Base-by-base conservation (phyloP, 2,888 invertebrate species). In the Diabrotica balteata region DNA sequence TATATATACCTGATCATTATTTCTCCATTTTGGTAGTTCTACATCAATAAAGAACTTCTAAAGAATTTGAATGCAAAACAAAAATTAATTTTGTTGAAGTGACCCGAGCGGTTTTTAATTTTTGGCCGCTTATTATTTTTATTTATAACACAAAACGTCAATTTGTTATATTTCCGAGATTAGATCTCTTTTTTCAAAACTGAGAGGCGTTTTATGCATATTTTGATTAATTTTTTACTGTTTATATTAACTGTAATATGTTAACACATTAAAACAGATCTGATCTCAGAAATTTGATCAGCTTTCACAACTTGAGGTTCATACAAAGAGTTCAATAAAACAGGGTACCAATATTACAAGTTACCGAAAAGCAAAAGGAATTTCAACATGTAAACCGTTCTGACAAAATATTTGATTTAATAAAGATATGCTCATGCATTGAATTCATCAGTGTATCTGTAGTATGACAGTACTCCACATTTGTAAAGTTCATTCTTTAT, bases 291-390 rank as follows among this genome's bases (percentile, higher is more conserved):
- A 63, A 57, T 45, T 22, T 2, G 42, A 45, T 6, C 11, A 44
- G 22, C 53, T 61, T 61, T 61, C 57, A 51, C 63, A 51, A 57
- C 63, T 63, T 63, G 50, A 63, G 63, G 63, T 63, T 63, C 63
- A 42, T 44, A 51, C 42, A 53, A 55, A 49, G 46, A 32, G 32
- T 32, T 32, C 32, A 32, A 32, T 32, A 59, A 42, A 10, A 63
- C 63, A 63, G 50, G 63, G 63, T 55, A 63, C 63, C 57, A 11
- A 63, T 57, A 55, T 63, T 49, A 49, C 49, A 53, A 49, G 63
- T 55, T 55, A 63, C 46, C 54, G 11, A 8, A 53, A 62, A 10
- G 11, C 45, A 53, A 2, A 32, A 32, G 32, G 32, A 32, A 32
- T 32, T 32, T 32, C 32, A 32, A 32, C 32, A 5, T 32, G 32